phyloP scores from a whole-genome alignment of 1,140 invertebrate genomes.

The Ceratosolen solmsi region DNA sequence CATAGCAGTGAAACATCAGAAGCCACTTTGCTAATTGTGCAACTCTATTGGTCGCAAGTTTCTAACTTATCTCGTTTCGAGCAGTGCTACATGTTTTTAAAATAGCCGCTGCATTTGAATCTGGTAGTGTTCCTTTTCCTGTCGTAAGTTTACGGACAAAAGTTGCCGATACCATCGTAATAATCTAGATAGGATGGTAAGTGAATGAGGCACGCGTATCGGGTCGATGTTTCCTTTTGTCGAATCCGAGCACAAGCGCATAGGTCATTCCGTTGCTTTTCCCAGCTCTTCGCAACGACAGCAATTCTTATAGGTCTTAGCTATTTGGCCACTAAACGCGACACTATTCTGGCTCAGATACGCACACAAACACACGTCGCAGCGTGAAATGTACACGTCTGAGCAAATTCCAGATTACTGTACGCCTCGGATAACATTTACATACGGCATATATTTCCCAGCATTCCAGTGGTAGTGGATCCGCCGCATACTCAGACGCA shows the following conservation, averaged over 20 bases:
- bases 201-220: not conserved
- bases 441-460: slow-evolving; percentile 64
- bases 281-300: not conserved
- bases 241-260: too few species aligned
- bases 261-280: not conserved
- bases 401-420: slow-evolving; percentile 69
- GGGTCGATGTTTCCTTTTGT: not conserved
- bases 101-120: not conserved
- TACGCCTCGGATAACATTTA: slow-evolving; percentile 68
- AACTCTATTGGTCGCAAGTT: not conserved
- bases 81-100: not conserved
- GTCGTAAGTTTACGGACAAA: not conserved
- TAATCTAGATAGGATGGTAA: not conserved
- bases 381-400: slow-evolving; percentile 59
- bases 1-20: not conserved
- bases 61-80: not conserved
- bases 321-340: slow-evolving; percentile 14
- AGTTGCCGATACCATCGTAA: not conserved
- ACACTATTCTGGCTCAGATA: not conserved
- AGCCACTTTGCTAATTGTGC: not conserved
- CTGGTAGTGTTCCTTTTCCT: not conserved
- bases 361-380: not conserved
- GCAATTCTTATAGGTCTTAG: slow-evolving; percentile 7
- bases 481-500: slow-evolving; percentile 21
- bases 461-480: slow-evolving; percentile 57